These are phyloP conservation scores for Zalophus californianus DNA, from an alignment of 2,797 vertebrate species.

Conservation along the genomic window DNA sequence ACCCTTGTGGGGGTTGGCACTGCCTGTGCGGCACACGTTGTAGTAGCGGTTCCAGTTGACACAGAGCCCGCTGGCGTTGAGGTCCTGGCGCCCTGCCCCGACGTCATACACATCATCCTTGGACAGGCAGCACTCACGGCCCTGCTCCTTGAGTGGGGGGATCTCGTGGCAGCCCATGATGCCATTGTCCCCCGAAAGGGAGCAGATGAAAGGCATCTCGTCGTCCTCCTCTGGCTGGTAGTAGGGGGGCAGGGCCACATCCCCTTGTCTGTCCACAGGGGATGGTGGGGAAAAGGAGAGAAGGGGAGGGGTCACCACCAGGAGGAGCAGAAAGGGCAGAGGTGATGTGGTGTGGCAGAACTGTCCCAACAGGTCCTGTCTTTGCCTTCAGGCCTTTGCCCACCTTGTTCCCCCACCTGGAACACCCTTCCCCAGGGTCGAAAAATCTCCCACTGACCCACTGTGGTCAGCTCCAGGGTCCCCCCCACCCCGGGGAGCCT, in stretches of 20 bases:
- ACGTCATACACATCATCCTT: constrained; percentile 95
- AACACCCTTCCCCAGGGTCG: background rate
- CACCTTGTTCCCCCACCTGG: background rate
- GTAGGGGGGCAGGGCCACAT: constrained; percentile 94
- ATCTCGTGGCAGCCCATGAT: constrained; percentile 98
- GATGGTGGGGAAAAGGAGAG: background rate
- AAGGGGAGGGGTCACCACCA: background rate
- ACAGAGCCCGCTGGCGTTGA: constrained; percentile 95
- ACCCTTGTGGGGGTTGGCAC: constrained; percentile 96
- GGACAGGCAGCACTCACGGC: constrained; percentile 96
- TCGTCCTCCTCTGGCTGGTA: constrained; percentile 97
- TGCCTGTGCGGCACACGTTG: constrained; percentile 94
- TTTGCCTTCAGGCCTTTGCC: background rate
- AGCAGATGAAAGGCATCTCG: constrained; percentile 98
- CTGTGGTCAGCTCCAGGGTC: background rate
- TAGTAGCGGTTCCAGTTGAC: constrained; percentile 99
- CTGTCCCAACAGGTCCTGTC: background rate
- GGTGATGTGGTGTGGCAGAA: accelerated
- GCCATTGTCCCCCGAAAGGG: constrained; percentile 96
- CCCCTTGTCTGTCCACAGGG: constrained; percentile 90
- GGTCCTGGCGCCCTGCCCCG: constrained; percentile 91
- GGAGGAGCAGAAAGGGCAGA: background rate
- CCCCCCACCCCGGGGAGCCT: background rate
- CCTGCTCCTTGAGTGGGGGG: constrained; percentile 93
- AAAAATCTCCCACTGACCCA: background rate